Base-by-base conservation (phyloP, 2,113 vertebrate species). In the Antigone vipio region DNA sequence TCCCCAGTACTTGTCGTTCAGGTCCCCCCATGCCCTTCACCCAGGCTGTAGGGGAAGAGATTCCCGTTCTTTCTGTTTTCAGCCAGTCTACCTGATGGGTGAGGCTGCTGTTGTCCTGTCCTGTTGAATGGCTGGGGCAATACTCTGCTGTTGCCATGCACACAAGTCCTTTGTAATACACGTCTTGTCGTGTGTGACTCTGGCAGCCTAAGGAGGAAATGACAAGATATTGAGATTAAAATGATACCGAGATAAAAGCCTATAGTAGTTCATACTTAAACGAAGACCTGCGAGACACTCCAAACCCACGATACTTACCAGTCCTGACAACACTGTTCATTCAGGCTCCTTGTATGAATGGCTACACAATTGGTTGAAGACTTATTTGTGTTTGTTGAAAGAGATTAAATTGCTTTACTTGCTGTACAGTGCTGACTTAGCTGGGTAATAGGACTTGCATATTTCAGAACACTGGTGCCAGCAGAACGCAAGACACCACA, bases 1-100 rank as follows among this genome's bases (percentile, higher is more conserved):
- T 67, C 12, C n/a, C 32, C 1, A 2, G 19, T 34, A 27, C 34
- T 13, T 56, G 23, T 24, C 1, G 0, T 22, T 62, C 34, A 27
- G 34, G 17, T 64, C 8, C 53, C 13, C 16, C 42, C 12, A 4
- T 27, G 44, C 12, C 60, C 44, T 40, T 62, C 44, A 50, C 44
- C 34, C 30, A 34, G 24, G 24, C 55, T 34, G n/a, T 17, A 12
- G 19, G 13, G 50, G 13, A 68, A 32, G 74, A 44, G 55, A 44
- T 49, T 66, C 71, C 50, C 8, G 2, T 12, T 11, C 8, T 20
- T 50, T 55, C 19, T 73, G 32, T 38, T 27, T 40, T 44, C 34
- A 73, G 45, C n/a, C 59, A 44, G 23, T 30, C 27, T 50, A 26
- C 72, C 53, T 30, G 64, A 9, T 16, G 35, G 45, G 15, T 3